These are phyloP conservation scores for Philereme vetulata DNA, from an alignment of 2,888 invertebrate genomes.

Conservation along the genomic window DNA sequence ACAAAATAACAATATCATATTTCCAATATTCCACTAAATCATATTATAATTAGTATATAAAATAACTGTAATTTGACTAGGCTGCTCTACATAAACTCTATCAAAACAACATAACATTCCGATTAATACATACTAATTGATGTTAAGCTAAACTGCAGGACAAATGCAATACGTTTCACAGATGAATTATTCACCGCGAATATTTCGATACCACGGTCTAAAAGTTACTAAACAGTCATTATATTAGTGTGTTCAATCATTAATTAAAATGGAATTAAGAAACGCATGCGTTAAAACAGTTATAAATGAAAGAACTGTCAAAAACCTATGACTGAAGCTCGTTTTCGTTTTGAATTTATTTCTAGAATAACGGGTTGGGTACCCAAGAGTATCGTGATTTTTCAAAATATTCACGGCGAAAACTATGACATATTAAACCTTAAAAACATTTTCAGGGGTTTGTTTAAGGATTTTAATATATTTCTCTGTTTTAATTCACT, in stretches of 20 bases:
- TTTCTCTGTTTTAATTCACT: too few species aligned
- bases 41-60: slow-evolving; percentile 2
- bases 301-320: too few species aligned
- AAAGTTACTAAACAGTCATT: background rate
- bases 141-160: slow-evolving; percentile 1
- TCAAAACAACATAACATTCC: slow-evolving; percentile 11
- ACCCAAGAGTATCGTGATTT: background rate
- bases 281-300: too few species aligned
- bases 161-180: slow-evolving; percentile 2
- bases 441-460: background rate
- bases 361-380: background rate
- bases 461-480: background rate
- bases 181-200: background rate
- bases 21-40: slow-evolving; percentile 4
- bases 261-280: too few species aligned
- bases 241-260: too few species aligned
- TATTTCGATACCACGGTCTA: background rate
- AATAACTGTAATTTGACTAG: slow-evolving; percentile 1
- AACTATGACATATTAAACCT: background rate
- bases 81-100: background rate
- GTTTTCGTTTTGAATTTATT: too few species aligned
- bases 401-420: background rate
- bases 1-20: slow-evolving; percentile 9
- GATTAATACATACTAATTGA: slow-evolving; percentile 4
- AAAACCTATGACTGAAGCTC: too few species aligned